Percentiles rank a stretch among this genome's conserved stretches.
Conservation (phyloP, 2,113 vertebrate species). For the Lota lota region DNA sequence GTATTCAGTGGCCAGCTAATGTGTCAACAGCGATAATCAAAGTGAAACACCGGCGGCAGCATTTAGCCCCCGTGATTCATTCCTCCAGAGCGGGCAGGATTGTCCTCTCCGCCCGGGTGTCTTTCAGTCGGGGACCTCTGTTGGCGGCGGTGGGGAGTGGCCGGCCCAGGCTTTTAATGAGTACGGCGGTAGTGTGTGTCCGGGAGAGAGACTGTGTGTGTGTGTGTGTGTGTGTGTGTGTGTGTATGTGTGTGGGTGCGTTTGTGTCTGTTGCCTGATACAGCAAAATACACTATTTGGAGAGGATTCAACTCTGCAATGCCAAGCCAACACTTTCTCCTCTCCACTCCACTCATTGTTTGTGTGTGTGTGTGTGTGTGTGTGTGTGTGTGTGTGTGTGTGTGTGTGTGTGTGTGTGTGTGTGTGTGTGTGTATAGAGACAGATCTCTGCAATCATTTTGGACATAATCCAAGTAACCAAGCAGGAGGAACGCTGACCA, state of each 20-base stretch:
- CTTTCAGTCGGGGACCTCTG: constrained; percentile 37
- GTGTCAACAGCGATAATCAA: constrained; percentile 55
- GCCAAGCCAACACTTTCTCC: too few species aligned
- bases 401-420: too few species aligned
- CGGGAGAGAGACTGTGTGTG: background rate
- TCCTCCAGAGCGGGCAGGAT: constrained; percentile 51
- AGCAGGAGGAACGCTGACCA: too few species aligned
- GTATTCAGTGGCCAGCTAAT: constrained; percentile 40
- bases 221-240: background rate
- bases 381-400: too few species aligned
- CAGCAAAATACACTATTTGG: too few species aligned
- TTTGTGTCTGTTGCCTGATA: background rate
- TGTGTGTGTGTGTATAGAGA: too few species aligned
- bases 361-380: too few species aligned
- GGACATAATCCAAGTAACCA: too few species aligned
- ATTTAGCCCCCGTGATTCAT: constrained; percentile 59
- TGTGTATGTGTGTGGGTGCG: background rate
- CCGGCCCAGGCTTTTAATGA: constrained; percentile 40
- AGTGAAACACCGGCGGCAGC: constrained; percentile 39
- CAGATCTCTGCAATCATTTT: too few species aligned
- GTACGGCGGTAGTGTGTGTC: constrained; percentile 19
- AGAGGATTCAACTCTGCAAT: too few species aligned
- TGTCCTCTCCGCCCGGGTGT: constrained; percentile 52
- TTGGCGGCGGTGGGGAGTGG: constrained; percentile 29
- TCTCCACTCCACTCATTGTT: too few species aligned